Base-by-base conservation (phyloP, 2,888 invertebrate species). In the Octodonta nipae region DNA sequence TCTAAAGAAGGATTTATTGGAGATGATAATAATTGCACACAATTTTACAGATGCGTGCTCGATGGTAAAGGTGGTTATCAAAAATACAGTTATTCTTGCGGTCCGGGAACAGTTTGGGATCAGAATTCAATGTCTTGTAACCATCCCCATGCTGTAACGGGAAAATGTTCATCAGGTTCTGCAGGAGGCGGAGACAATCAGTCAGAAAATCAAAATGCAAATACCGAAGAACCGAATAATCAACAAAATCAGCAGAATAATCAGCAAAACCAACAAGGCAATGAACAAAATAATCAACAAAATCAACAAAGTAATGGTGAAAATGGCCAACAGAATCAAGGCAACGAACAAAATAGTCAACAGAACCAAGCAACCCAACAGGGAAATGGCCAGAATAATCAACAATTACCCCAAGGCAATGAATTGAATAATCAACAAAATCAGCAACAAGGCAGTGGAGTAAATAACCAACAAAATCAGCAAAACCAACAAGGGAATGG, bases 61-160 rank as follows among this genome's bases (percentile, higher is more conserved):
- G 67, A 71, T 50, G 73, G 71, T 1, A 61, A 67, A 13, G 71
- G 70, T 38, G 65, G 65, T 2, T 78, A 64, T 45, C 73, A 62
- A 29, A 75, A 71, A 58, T 77, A 78, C 52, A 76, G 80, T 36
- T 86, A 80, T 56, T 64, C 63, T n/a, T 85, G 85, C 56, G 78
- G 74, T 2, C 70, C 77, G 35, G 82, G 82, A 30, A 85, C 84
- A 6, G 75, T 78, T 16, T 85, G 84, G 83, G 81, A 82, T 60
- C 67, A 71, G 34, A 61, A 66, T 32, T 60, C 73, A 35, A 64
- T 71, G 51, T 70, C 75, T 28, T 86, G 85, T 55, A 83, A 85
- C 58, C 73, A 84, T 55, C 69, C 71, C 17, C 73, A 73, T 66
- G 69, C 71, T 34, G 72, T 71, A 13, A 37, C 24, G 10, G 52